These are phyloP conservation scores for Alloscopus bannaensis DNA, from an alignment of 2,888 invertebrate species.

Conservation along the genomic window DNA sequence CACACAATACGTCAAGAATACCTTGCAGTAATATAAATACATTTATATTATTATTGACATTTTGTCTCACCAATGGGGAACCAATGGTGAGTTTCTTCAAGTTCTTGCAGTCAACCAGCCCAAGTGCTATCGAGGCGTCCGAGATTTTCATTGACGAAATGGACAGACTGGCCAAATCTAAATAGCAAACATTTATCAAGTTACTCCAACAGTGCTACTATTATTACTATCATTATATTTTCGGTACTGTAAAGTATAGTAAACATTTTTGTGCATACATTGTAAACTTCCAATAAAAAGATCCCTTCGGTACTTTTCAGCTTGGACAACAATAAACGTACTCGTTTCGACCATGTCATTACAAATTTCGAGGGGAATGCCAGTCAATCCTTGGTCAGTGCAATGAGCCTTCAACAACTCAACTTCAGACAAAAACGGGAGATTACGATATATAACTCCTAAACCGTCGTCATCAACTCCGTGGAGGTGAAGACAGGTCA, in stretches of 20 bases:
- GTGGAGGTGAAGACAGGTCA: conserved; percentile 56
- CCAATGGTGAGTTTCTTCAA: conserved; percentile 45
- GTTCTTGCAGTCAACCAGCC: conserved; percentile 58
- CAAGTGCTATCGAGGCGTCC: conserved; percentile 60
- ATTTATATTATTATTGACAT: neutral
- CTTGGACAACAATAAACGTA: conserved; percentile 62
- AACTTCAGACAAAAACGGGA: conserved; percentile 66
- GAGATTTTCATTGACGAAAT: conserved; percentile 51
- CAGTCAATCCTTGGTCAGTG: conserved; percentile 64
- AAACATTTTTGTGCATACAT: no score
- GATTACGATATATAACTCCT: conserved; percentile 67
- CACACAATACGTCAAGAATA: conserved; percentile 9
- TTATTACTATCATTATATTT: no score
- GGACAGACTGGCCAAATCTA: conserved; percentile 44
- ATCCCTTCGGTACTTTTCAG: conserved; percentile 64
- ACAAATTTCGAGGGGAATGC: conserved; percentile 69
- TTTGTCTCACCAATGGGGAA: conserved; percentile 49
- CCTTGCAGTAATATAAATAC: neutral
- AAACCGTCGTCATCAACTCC: conserved; percentile 67
- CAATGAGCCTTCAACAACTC: conserved; percentile 51
- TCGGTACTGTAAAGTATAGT: neutral
- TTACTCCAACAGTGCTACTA: neutral
- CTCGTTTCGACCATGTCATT: conserved; percentile 69
- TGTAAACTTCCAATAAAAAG: conserved; percentile 68
- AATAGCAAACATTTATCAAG: conserved; percentile 4